Base-by-base conservation (phyloP, 1,140 invertebrate genomes). In the Platorchestia sp. region DNA sequence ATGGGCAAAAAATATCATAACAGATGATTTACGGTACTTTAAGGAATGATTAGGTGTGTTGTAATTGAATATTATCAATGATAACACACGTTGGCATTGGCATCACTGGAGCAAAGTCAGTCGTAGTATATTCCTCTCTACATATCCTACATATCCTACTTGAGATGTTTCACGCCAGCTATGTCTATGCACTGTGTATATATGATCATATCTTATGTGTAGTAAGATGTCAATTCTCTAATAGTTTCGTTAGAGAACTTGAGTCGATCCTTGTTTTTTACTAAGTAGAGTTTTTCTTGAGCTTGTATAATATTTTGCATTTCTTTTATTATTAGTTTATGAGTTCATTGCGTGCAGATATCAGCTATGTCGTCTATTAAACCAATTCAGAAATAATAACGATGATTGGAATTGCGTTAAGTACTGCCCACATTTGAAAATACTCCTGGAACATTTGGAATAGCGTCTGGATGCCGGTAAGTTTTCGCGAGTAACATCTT, bases 41-140 rank as follows among this genome's bases (percentile, higher is more conserved):
- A 75, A 75, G 59, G 59, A 75, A 75, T 75, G 14, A 75, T 75
- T 36, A 75, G 59, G 36, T 75, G 59, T 75, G 59, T 22, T 75
- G 36, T 75, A 36, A 22, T 22, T 75, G 27, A 75, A 22, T 75
- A 75, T 75, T 75, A 22, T 75, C 59, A 75, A 75, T 75, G 59
- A 75, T 75, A 75, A 75, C 59, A 75, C 59, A 75, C 59, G 59
- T 75, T 75, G 59, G 59, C 59, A 75, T 75, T 75, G 59, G 59
- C 59, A 75, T 75, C 59, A 75, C 27, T 75, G 59, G 36, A 75
- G 59, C 27, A 75, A 75, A 75, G 59, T 75, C 59, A 75, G 59
- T 75, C 59, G 27, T 75, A 75, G 27, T 36, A 75, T 75, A 19
- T 75, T 75, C 14, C 7, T 75, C 27, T 75, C 14, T 75, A 36